Conservation (phyloP, 2,797 vertebrate genomes). For the Parotocinclus haroldoi region DNA sequence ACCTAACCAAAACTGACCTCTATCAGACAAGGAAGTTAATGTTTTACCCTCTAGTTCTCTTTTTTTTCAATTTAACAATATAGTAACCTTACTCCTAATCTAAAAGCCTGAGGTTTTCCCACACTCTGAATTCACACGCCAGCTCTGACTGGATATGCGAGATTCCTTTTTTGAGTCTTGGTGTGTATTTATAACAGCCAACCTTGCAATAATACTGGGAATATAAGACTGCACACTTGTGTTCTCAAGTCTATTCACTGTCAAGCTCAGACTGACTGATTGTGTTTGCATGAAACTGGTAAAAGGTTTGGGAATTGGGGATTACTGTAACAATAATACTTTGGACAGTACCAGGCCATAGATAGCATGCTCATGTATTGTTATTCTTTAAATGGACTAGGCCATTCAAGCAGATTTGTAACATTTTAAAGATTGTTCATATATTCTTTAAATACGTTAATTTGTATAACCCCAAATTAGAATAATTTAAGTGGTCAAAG, state of each 20-base stretch:
- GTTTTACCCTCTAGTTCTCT: constrained; percentile 5
- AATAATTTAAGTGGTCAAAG: too few species aligned
- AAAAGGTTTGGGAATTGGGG: neutral
- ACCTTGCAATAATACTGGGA: constrained; percentile 21
- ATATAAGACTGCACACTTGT: constrained; percentile 4
- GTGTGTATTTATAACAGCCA: constrained; percentile 10
- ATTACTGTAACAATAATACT: constrained; percentile 7
- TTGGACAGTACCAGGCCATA: neutral
- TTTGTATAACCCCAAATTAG: too few species aligned
- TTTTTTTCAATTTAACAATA: constrained; percentile 21
- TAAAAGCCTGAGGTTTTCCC: constrained; percentile 34
- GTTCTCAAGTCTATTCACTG: constrained; percentile 2
- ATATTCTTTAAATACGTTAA: too few species aligned
- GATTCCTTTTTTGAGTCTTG: too few species aligned
- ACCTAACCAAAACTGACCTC: neutral
- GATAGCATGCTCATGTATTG: neutral
- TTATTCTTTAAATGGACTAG: too few species aligned
- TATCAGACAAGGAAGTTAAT: neutral
- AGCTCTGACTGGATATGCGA: too few species aligned
- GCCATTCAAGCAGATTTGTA: too few species aligned
- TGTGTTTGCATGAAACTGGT: neutral
- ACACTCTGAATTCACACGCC: constrained; percentile 28
- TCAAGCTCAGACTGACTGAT: neutral
- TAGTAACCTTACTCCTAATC: constrained; percentile 33
- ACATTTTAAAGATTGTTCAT: too few species aligned